These are phyloP conservation scores for Edolisoma coerulescens DNA, from an alignment of 2,113 vertebrate species.

Conservation along the genomic window DNA sequence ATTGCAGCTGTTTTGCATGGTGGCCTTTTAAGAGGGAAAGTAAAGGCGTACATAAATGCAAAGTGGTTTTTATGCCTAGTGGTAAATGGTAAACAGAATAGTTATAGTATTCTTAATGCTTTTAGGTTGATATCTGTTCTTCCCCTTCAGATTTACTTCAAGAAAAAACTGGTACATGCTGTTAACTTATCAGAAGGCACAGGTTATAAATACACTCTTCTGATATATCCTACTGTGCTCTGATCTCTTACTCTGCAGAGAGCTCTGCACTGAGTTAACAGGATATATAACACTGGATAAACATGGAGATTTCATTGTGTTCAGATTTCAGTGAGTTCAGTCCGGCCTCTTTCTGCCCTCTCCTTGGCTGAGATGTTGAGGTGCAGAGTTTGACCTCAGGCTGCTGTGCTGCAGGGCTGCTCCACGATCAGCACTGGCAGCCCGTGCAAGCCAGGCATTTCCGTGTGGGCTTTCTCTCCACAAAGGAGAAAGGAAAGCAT, in stretches of 20 bases:
- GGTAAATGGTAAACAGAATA: not conserved
- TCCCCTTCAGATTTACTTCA: constrained; percentile 16
- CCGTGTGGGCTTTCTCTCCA: rapidly evolving
- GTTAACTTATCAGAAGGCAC: not conserved
- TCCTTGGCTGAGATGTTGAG: not conserved
- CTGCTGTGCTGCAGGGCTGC: not conserved
- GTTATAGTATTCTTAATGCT: not conserved
- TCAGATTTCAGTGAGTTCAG: not conserved
- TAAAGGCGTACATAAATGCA: not conserved
- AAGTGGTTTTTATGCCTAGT: not conserved
- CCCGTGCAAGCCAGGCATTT: rapidly evolving
- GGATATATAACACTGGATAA: not conserved
- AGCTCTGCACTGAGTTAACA: not conserved
- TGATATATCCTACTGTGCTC: not conserved
- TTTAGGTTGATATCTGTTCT: constrained; percentile 8
- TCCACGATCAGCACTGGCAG: not conserved
- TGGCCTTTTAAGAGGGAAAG: not conserved
- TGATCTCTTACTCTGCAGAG: not conserved
- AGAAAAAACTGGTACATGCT: not conserved
- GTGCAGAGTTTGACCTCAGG: not conserved
- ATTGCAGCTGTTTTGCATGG: not conserved
- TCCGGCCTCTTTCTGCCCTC: not conserved
- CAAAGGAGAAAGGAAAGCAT: not conserved
- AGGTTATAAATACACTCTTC: constrained; percentile 6
- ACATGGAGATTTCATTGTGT: not conserved